Base-by-base conservation (phyloP, 37 sponge, comb jelly and placozoan genomes). In the Agelas oroides region DNA sequence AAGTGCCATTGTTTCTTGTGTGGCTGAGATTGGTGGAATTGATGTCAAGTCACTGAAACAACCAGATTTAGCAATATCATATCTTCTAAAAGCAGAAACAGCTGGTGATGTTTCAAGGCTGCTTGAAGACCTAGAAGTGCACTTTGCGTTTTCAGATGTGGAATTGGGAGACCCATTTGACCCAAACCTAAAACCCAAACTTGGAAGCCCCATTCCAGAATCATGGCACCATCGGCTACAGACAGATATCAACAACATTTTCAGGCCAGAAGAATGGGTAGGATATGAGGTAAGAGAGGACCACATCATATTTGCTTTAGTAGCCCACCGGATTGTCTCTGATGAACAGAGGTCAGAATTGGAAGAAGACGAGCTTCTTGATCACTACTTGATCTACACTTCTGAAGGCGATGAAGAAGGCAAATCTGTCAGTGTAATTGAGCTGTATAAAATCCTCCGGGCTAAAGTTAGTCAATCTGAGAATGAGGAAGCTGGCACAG, bases 191-290 rank as follows among this genome's bases (percentile, higher is more conserved):
- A 72, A 6, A 5, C 83, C 81, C 21, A 88, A 65, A 56, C 69
- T 80, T 34, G 89, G 89, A 1, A 63, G 82, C 20, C 31, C 77
- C 2, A 59, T 88, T 41, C 89, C 84, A 35, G 54, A 68, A 27
- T 24, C 56, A 30, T 70, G 58, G 65, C 77, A 77, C 24, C 63
- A 67, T 24, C 54, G 69, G 21, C 61, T 88, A 13, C 65, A 82
- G 1, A 18, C 23, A 56, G 75, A 71, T 31, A 63, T 61, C 40
- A 36, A 66, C 8, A 74, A 86, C 72, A 59, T 77, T 16, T 91
- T 91, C 67, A 64, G 68, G 33, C 81, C 86, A 31, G 70, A 91
- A 63, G 92, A 91, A 67, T 76, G 76, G 82, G 83, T 86, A 41
- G 92, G 70, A 34, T 91, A 76, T 56, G 78, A 81, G 81, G 28